These are phyloP conservation scores for Nomada fabriciana DNA, from an alignment of 2,888 invertebrate species.

Conservation along the genomic window DNA sequence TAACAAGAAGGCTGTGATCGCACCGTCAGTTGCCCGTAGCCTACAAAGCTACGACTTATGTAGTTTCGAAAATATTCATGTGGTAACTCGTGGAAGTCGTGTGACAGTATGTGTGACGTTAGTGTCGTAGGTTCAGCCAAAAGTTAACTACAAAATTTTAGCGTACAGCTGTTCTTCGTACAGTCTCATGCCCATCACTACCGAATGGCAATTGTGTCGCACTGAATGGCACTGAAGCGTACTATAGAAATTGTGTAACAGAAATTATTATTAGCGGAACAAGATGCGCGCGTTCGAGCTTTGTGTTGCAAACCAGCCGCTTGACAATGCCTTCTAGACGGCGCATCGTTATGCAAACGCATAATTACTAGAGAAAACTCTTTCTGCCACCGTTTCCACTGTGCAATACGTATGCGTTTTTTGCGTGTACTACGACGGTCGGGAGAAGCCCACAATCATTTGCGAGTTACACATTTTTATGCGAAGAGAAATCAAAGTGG, in stretches of 20 bases:
- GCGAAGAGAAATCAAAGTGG: too few species aligned
- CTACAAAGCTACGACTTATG: too few species aligned
- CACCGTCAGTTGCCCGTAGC: too few species aligned
- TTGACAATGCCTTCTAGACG: slow-evolving; percentile 45
- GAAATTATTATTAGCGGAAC: slow-evolving; percentile 39
- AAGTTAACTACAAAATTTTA: too few species aligned
- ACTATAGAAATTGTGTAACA: slow-evolving; percentile 44
- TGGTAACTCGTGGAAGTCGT: too few species aligned
- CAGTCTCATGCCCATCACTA: too few species aligned
- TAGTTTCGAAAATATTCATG: too few species aligned
- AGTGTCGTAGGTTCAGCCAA: too few species aligned
- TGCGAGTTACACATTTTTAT: background rate
- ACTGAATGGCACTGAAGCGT: slow-evolving; percentile 27
- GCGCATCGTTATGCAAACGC: slow-evolving; percentile 25
- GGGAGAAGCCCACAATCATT: background rate
- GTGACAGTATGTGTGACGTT: too few species aligned
- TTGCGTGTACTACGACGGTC: background rate
- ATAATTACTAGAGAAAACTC: slow-evolving; percentile 27
- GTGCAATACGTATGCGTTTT: background rate
- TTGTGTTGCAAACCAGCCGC: slow-evolving; percentile 41
- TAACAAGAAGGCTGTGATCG: too few species aligned
- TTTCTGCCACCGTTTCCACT: background rate
- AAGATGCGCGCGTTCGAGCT: slow-evolving; percentile 27
- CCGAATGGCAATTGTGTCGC: slow-evolving; percentile 32
- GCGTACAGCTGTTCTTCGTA: too few species aligned